These are phyloP conservation scores for Pelodytes ibericus DNA, from an alignment of 2,797 vertebrate species.

Conservation along the genomic window DNA sequence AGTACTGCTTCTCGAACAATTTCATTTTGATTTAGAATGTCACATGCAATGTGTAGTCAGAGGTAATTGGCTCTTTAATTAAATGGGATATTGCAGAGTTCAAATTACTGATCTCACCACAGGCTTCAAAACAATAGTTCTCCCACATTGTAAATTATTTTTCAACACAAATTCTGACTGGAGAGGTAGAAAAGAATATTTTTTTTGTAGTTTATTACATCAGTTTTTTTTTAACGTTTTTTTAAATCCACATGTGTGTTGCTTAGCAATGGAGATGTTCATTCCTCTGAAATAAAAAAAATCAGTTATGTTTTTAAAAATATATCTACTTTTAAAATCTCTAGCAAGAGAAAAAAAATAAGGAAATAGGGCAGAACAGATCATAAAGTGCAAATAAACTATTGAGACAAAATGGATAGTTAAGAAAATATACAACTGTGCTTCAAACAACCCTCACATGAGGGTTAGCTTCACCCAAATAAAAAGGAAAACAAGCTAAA, in stretches of 20 bases:
- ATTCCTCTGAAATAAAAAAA: not conserved
- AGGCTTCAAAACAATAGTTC: constrained; percentile 14
- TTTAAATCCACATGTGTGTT: not conserved
- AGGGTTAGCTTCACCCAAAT: too few relatives aligned
- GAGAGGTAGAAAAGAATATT: not conserved
- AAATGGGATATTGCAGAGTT: not conserved
- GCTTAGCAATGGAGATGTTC: too few relatives aligned
- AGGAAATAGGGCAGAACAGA: too few relatives aligned
- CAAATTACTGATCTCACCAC: constrained; percentile 7
- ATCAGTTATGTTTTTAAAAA: constrained; percentile 23
- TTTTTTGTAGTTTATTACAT: not conserved
- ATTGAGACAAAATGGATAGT: too few relatives aligned
- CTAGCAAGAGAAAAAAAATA: too few relatives aligned
- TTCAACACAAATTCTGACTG: not conserved
- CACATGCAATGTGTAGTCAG: not conserved
- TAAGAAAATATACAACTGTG: too few relatives aligned
- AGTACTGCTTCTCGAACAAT: constrained; percentile 2
- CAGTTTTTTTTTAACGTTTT: not conserved
- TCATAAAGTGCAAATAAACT: too few relatives aligned
- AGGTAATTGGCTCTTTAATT: constrained; percentile 37
- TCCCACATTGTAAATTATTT: not conserved
- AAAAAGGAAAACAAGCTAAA: too few relatives aligned
- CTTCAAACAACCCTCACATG: too few relatives aligned
- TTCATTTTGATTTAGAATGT: constrained; percentile 1
- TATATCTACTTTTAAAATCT: too few relatives aligned